Conservation (phyloP, 1,140 invertebrate species). For the Berghia stephanieae region DNA sequence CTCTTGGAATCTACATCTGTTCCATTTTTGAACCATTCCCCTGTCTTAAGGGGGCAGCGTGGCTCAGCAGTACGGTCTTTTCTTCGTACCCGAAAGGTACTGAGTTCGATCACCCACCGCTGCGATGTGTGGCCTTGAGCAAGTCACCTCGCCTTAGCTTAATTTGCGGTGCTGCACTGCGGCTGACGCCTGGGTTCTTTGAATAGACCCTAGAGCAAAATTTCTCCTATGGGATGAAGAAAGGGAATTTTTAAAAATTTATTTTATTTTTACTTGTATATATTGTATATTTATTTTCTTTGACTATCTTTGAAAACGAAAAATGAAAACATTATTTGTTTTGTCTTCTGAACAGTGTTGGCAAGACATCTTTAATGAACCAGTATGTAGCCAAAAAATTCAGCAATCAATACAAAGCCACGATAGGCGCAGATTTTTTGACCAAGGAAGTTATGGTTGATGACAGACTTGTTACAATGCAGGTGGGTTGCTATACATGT, state of each 20-base stretch:
- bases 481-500: no score
- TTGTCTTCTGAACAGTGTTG: conserved; percentile 76
- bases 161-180: no score
- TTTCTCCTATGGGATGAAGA: no score
- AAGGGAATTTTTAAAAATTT: background rate
- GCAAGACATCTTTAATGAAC: conserved; percentile 99
- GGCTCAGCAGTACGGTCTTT: no score
- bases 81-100: no score
- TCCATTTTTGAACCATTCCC: no score
- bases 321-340: conserved; percentile 22
- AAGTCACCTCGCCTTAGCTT: background rate
- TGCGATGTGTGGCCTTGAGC: no score
- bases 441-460: conserved; percentile 99
- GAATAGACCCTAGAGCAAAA: no score
- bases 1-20: no score
- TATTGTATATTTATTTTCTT: background rate
- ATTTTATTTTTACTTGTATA: background rate
- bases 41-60: no score
- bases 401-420: conserved; percentile 99
- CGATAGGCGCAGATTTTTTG: conserved; percentile 99
- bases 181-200: no score
- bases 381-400: conserved; percentile 99
- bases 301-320: conserved; percentile 10
- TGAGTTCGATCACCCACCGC: no score
- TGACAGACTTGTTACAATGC: conserved; percentile 98